Percentiles rank a stretch among this genome's conserved stretches.
Conservation (phyloP, 2,888 invertebrate genomes). For the Balanococcus diminutus region DNA sequence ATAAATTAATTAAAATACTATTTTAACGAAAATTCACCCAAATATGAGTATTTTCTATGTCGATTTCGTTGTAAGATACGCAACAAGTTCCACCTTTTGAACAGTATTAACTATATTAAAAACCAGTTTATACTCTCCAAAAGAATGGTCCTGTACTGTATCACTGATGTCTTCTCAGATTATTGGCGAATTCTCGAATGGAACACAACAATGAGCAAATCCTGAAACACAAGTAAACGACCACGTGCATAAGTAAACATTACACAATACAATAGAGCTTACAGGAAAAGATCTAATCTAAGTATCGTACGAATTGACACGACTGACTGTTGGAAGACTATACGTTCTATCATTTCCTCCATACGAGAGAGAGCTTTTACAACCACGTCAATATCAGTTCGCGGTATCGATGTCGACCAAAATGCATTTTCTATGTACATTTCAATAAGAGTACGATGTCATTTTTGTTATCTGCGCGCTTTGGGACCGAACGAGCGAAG, state of each 20-base stretch:
- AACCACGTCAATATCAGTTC: background rate
- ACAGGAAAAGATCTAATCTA: background rate
- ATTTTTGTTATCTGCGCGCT: background rate
- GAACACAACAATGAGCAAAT: background rate
- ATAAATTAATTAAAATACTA: background rate
- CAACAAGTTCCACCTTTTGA: constrained; percentile 55
- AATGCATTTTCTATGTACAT: constrained; percentile 6
- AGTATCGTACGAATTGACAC: background rate
- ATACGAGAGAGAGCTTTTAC: background rate
- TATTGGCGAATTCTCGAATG: background rate
- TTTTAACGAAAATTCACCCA: too few relatives aligned
- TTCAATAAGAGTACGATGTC: background rate
- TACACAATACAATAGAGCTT: background rate
- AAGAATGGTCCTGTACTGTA: constrained; percentile 53
- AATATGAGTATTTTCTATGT: too few relatives aligned
- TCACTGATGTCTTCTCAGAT: background rate
- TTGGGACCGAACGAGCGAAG: background rate
- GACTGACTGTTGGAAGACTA: background rate
- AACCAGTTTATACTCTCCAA: constrained; percentile 55
- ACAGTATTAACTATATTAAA: constrained; percentile 52
- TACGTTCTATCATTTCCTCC: background rate
- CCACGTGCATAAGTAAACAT: background rate
- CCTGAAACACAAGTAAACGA: background rate
- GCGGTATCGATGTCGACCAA: background rate
- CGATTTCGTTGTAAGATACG: constrained; percentile 16